Evolutionary conservation across 2,888 invertebrate genomes (phyloP), one percentile per base, ranked within the genome.

Genomic region (Dolichomitus sp.): DNA sequence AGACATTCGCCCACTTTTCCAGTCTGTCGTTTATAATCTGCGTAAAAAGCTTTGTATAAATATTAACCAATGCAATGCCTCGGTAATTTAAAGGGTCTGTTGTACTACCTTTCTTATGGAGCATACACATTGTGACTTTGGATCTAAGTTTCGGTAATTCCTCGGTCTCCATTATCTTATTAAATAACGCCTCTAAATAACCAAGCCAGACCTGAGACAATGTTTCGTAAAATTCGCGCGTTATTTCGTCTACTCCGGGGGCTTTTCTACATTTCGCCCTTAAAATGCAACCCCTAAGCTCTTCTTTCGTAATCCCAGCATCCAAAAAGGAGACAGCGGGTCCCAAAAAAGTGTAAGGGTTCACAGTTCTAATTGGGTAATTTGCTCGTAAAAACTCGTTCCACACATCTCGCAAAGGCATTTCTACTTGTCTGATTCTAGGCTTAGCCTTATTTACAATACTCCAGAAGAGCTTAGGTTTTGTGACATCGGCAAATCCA

Each of bases 61-160:
- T 11, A 88, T 81, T 85, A 7, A 83, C 54, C n/a, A 88, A 72
- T 2, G 85, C 74, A 11, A 88, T 87, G 0, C 86, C 86, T 40
- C 88, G 14, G 59, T 84, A 87, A 48, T 87, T 87, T 12, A 11
- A 4, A 85, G 85, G 85, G 12, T 81, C 57, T 9, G 33, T 5
- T 33, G 12, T 27, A 33, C 81, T 48, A 0, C 86, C 86, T 80
- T 86, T 87, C 63, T 87, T 87, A 50, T 48, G 72, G 0, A 87
- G 68, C 45, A 86, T 81, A 9, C 45, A 50, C 30, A 59, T n/a
- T 17, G 27, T 27, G 1, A 79, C 63, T n/a, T 50, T 59, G n/a
- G 63, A 30, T 73, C 72, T 73, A 1, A 4, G 11, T 14, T 14
- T 54, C 4, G 73, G 73, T 6, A 69, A 33, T 4, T n/a, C n/a